Evolutionary conservation across 2,888 invertebrate genomes (phyloP).

Genomic region (Synergus japonicus): DNA sequence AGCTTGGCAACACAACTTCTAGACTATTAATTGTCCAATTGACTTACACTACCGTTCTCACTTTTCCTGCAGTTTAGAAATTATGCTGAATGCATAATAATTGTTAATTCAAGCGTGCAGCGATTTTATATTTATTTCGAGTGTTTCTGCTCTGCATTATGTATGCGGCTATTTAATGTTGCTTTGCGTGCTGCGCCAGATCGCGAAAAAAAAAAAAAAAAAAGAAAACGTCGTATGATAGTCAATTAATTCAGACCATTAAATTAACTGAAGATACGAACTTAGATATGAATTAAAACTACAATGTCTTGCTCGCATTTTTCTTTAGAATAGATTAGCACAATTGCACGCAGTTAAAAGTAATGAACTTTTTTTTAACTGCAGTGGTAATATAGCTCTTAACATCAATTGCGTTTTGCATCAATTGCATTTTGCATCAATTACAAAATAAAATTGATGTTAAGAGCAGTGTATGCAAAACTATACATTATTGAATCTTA

Average conservation of each 20-base stretch:
- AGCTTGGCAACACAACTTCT: slow-evolving; percentile 39
- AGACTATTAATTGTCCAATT: slow-evolving; percentile 34
- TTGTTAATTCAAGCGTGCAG: slow-evolving; percentile 26
- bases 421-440: too few relatives aligned
- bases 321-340: background rate
- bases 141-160: slow-evolving; percentile 21
- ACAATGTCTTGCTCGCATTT: background rate
- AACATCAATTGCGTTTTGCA: background rate
- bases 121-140: slow-evolving; percentile 32
- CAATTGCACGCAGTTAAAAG: background rate
- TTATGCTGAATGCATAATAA: slow-evolving; percentile 39
- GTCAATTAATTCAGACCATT: slow-evolving; percentile 21
- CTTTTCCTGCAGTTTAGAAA: slow-evolving; percentile 38
- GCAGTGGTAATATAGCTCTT: slow-evolving; percentile 1
- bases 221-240: background rate
- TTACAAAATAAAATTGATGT: too few relatives aligned
- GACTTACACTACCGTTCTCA: slow-evolving; percentile 34
- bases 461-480: background rate
- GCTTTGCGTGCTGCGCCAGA: slow-evolving; percentile 24
- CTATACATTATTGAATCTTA: slow-evolving; percentile 17
- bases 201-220: background rate
- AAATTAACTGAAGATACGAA: background rate
- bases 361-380: slow-evolving; percentile 18
- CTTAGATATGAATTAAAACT: background rate
- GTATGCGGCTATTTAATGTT: slow-evolving; percentile 34